These are phyloP conservation scores for Vultur gryphus DNA, from an alignment of 2,797 vertebrate genomes.

Conservation along the genomic window DNA sequence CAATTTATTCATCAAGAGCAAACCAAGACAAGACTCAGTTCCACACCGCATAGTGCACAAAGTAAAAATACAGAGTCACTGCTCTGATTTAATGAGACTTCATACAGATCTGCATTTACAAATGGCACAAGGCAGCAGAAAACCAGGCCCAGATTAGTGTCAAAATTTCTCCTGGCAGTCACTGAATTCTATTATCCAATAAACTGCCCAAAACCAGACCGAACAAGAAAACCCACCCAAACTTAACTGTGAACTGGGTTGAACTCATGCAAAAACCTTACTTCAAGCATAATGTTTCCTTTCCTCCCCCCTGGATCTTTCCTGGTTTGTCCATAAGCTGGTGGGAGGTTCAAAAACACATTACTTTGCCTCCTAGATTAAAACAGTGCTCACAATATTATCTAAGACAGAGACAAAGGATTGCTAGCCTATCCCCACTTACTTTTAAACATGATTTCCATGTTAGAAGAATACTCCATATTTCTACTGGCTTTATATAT, in stretches of 20 bases:
- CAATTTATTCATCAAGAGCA: not conserved
- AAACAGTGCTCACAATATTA: not conserved
- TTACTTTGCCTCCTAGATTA: not conserved
- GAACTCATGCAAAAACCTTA: not conserved
- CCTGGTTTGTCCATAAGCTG: not conserved
- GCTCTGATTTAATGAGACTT: not conserved
- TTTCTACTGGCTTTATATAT: not conserved
- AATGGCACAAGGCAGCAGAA: not conserved
- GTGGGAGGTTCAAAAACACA: not conserved
- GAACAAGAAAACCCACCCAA: not conserved
- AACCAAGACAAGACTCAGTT: not conserved
- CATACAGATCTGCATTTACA: not conserved
- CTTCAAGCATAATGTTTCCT: not conserved
- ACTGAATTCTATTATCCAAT: not conserved
- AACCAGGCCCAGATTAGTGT: not conserved
- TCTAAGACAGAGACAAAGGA: not conserved
- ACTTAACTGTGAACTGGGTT: not conserved
- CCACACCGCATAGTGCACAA: not conserved
- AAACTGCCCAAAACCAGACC: not conserved
- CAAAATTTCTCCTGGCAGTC: not conserved
- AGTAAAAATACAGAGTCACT: not conserved
- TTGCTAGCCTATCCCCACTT: not conserved
- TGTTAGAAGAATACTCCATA: not conserved
- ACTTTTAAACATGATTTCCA: not conserved
- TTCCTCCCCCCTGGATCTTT: not conserved